Evolutionary conservation across 1,140 invertebrate species (phyloP), one percentile per base, ranked within the genome.

Genomic region (Colletes gigas): DNA sequence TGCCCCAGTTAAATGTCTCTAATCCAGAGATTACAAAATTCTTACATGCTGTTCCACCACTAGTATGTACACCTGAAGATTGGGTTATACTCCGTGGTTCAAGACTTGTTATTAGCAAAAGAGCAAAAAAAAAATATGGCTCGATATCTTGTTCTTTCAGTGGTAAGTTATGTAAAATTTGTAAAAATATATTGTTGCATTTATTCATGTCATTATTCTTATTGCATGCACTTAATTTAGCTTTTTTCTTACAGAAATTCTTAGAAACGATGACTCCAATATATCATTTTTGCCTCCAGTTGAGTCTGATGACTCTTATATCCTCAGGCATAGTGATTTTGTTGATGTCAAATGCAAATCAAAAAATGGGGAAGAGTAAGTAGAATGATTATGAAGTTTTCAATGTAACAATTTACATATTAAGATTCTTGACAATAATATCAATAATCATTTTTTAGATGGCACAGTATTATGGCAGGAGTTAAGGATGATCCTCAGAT

Each of bases 11-110:
- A 30, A 94, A 96, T 4, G 86, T 96, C 60, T 94, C 95, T 83
- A 94, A 95, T 88, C 95, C 95, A 14, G 95, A 96, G 83, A 95
- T 97, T 71, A 95, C 95, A 93, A 94, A 95, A 89, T 96, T 95
- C 83, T 94, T 97, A 65, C 92, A 95, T 63, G 86, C 94, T 55
- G 94, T 95, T 19, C 91, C 94, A 5, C 94, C 94, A 66, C 93
- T 97, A 30, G 88, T 94, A 50, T 97, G 97, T 88, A 90, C 90
- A 12, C 88, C 90, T 54, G 94, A 94, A 12, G 94, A 95, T 71
- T 93, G 92, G 92, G 89, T 93, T 14, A 83, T 84, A 68, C 90
- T 93, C 41, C 83, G 94, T 88, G 93, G 93, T 70, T 94, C 94
- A 0, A 94, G 93, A 87, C 94, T 95, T 85, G 92, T 92, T 83